These are phyloP conservation scores for Spisula subtruncata DNA, from an alignment of 2,888 invertebrate species.

Conservation along the genomic window DNA sequence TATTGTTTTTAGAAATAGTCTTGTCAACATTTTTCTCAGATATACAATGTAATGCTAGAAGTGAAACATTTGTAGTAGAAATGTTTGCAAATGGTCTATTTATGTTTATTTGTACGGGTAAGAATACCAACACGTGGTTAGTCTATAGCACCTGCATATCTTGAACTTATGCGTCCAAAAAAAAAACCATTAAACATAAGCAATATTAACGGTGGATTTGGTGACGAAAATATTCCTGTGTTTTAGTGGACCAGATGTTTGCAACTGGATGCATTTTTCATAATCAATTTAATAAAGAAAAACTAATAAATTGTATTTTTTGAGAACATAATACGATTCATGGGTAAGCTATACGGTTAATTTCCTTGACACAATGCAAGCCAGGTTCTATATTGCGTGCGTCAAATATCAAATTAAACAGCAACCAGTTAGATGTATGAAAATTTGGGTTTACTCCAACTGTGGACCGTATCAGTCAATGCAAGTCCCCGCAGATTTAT, in stretches of 20 bases:
- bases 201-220: neutral
- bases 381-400: neutral
- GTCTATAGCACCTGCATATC: neutral
- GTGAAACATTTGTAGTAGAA: too few relatives aligned
- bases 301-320: neutral
- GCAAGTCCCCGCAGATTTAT: slow-evolving; percentile 10
- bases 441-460: slow-evolving; percentile 34
- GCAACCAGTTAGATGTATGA: slow-evolving; percentile 38
- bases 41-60: too few relatives aligned
- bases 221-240: slow-evolving; percentile 9
- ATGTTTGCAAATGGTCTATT: too few relatives aligned
- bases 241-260: slow-evolving; percentile 1
- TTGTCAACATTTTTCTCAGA: too few relatives aligned
- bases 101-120: too few relatives aligned
- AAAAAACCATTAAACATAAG: neutral
- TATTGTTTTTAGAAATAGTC: too few relatives aligned
- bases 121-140: too few relatives aligned
- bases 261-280: neutral
- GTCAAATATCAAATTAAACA: slow-evolving; percentile 23
- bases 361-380: slow-evolving; percentile 8
- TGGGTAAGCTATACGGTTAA: neutral
- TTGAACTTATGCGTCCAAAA: neutral
- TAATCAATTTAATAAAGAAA: slow-evolving; percentile 11
- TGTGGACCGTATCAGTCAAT: slow-evolving; percentile 21
- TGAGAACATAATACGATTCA: neutral